Conservation (phyloP, 2,888 invertebrate genomes). For the Tenthredo notha region DNA sequence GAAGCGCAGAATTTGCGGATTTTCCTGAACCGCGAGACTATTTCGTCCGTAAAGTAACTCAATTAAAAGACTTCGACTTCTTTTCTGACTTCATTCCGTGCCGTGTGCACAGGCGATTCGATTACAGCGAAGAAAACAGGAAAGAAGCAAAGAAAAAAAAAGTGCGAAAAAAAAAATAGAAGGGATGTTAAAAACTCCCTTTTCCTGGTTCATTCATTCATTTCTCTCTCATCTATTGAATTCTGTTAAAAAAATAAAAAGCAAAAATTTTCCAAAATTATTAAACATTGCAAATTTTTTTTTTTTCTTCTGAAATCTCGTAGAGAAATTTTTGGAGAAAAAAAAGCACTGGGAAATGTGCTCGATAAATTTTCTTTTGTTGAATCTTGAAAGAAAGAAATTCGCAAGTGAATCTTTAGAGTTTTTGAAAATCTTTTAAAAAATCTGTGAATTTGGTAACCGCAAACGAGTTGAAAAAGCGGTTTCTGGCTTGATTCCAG, state of each 20-base stretch:
- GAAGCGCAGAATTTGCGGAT: neutral
- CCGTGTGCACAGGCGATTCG: neutral
- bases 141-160: neutral
- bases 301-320: neutral
- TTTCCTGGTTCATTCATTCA: conserved; percentile 56
- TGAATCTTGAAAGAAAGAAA: neutral
- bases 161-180: neutral
- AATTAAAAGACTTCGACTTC: conserved; percentile 28
- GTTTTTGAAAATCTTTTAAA: neutral
- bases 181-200: too few species aligned
- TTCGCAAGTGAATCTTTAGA: neutral
- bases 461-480: neutral
- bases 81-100: neutral
- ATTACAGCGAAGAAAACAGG: conserved; percentile 13
- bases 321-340: neutral
- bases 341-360: neutral
- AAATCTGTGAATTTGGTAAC: neutral
- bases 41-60: conserved; percentile 24
- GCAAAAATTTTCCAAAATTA: neutral
- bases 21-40: conserved; percentile 13
- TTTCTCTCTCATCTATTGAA: conserved; percentile 67
- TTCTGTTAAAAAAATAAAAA: neutral
- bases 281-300: neutral
- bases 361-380: neutral
- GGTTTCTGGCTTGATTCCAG: neutral